Evolutionary conservation across 2,113 vertebrate genomes (phyloP).

Genomic region (Spheniscus mendiculus): DNA sequence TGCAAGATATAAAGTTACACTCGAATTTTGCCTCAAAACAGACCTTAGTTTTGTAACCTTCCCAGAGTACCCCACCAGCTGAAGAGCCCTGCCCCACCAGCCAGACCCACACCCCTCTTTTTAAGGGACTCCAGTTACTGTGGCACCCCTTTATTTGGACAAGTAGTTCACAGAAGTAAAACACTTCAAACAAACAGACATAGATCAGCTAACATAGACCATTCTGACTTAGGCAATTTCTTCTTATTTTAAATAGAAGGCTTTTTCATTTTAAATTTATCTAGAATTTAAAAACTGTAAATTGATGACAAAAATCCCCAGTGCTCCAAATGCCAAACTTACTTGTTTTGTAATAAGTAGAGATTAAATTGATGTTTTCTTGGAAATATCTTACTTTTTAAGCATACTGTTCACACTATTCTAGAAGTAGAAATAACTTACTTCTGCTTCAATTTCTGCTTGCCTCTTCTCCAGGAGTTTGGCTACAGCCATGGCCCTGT

Average conservation of each 20-base stretch:
- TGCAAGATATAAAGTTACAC: not conserved
- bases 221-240: not conserved
- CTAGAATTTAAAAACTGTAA: not conserved
- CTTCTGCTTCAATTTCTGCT: slow-evolving; percentile 76
- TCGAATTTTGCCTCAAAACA: not conserved
- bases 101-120: not conserved
- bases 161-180: not conserved
- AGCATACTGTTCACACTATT: not conserved
- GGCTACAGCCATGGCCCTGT: slow-evolving; percentile 77
- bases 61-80: no score
- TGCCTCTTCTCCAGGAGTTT: slow-evolving; percentile 79
- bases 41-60: not conserved
- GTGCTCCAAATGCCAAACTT: not conserved
- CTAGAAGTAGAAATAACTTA: not conserved
- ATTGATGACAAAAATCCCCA: not conserved
- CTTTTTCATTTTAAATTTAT: not conserved
- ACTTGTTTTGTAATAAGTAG: not conserved
- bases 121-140: not conserved
- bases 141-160: not conserved
- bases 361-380: not conserved
- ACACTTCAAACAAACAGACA: not conserved
- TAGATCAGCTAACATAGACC: not conserved
- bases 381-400: not conserved
- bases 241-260: not conserved
- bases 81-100: not conserved